Percentiles rank a stretch among this genome's conserved stretches.
Evolutionary conservation across 2,888 invertebrate species (phyloP).

Genomic region (Macrostomum cliftonense): DNA sequence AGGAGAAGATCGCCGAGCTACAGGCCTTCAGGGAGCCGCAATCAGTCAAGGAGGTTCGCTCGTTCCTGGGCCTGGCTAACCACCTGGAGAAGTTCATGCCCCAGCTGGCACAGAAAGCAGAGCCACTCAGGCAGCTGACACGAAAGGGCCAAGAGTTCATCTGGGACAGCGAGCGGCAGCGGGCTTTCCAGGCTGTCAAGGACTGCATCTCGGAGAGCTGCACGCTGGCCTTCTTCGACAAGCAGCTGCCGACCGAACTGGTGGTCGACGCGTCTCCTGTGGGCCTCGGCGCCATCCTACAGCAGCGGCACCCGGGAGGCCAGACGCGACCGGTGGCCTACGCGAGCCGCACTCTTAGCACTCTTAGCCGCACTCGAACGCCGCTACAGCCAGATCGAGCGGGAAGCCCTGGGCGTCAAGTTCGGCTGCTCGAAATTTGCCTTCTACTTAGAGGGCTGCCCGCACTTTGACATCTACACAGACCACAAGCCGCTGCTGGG

Average conservation of each 20-base stretch:
- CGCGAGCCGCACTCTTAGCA: conserved; percentile 13
- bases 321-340: conserved; percentile 10
- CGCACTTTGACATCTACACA: not conserved
- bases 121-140: conserved; percentile 4
- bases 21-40: conserved; percentile 9
- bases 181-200: conserved; percentile 10
- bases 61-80: conserved; percentile 13
- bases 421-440: not conserved
- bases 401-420: conserved; percentile 12
- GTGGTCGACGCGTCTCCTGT: conserved; percentile 16
- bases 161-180: conserved; percentile 5
- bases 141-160: not conserved
- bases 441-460: not conserved
- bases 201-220: conserved; percentile 7
- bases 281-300: conserved; percentile 15
- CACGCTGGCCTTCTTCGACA: conserved; percentile 14
- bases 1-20: conserved; percentile 11
- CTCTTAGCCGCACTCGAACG: conserved; percentile 11
- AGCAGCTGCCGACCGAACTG: conserved; percentile 12
- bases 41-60: conserved; percentile 9
- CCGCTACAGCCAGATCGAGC: conserved; percentile 8
- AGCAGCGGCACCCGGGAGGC: conserved; percentile 13
- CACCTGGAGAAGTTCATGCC: conserved; percentile 12
- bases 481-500: not conserved
- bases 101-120: conserved; percentile 2